Conservation (phyloP, 1,140 invertebrate genomes). For the Drosophila obscura region DNA sequence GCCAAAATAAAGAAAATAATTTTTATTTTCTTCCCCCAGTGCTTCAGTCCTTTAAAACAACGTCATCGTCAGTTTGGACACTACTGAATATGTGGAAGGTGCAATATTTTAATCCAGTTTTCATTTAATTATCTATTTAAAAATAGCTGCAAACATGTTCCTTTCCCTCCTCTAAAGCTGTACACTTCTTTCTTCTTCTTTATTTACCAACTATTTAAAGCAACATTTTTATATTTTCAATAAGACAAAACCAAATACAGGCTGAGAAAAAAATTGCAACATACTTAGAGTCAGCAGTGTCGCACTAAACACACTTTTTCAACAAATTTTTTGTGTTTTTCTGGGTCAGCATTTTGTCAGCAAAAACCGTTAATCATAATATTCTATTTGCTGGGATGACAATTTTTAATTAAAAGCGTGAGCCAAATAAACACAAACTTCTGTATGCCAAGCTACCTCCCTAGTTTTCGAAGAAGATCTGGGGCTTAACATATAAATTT, state of each 20-base stretch:
- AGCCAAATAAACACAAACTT: slow-evolving; percentile 79
- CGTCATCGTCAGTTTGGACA: slow-evolving; percentile 55
- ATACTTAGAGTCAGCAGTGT: slow-evolving; percentile 38
- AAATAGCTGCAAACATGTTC: slow-evolving; percentile 63
- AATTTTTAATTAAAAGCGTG: slow-evolving; percentile 79
- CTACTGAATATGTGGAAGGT: slow-evolving; percentile 55
- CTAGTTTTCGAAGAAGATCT: slow-evolving; percentile 11
- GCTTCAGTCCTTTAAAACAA: slow-evolving; percentile 8
- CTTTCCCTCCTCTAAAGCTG: background rate
- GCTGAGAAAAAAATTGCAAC: background rate
- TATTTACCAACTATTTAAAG: slow-evolving; percentile 76
- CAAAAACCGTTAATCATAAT: slow-evolving; percentile 51
- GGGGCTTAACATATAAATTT: slow-evolving; percentile 68
- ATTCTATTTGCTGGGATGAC: slow-evolving; percentile 73
- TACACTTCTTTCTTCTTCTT: slow-evolving; percentile 9
- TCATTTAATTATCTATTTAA: slow-evolving; percentile 44
- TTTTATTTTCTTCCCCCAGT: too few species aligned
- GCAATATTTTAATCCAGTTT: too few species aligned
- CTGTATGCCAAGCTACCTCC: slow-evolving; percentile 49
- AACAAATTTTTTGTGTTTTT: slow-evolving; percentile 41
- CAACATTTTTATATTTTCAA: slow-evolving; percentile 72
- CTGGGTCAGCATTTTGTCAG: slow-evolving; percentile 51
- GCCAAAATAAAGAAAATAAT: too few species aligned
- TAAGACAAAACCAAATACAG: slow-evolving; percentile 38
- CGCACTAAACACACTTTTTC: slow-evolving; percentile 27